Evolutionary conservation across 2,113 vertebrate genomes (phyloP), one percentile per base, ranked within the genome.

Genomic region (Alaudala cheleensis): DNA sequence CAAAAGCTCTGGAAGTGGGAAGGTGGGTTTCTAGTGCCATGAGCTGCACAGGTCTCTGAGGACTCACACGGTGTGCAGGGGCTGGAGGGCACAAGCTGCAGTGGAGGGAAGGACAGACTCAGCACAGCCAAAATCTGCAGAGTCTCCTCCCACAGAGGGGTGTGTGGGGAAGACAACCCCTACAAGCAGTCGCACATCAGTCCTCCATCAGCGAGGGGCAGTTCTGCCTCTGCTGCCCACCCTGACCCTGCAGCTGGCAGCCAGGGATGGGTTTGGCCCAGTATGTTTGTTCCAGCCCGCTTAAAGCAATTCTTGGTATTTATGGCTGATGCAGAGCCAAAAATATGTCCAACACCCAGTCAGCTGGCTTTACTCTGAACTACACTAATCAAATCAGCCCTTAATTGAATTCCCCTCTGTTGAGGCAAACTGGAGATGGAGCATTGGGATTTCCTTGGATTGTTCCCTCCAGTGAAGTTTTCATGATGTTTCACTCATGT

Each of bases 371-470:
- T 78, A 37, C 81, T 83, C 76, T 49, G 56, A 78, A 44, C 90
- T 42, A 14, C 60, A 73, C 37, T 72, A 88, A 90, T 83, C 80
- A 71, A 64, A 93, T 53, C 79, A 88, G 65, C 49, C 40, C 25
- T 78, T 94, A 93, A 96, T 78, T 95, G 85, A 94, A 94, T 96
- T 93, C 83, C 72, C 60, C 44, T 94, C 88, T 94, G 88, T 45
- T 71, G 82, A 94, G 69, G 34, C 60, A 77, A 90, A 83, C 76
- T 64, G 71, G 54, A 90, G 49, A 85, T 88, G 0, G 0, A 85
- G 85, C 90, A 24, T 54, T 82, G 96, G 85, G 87, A 95, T 94
- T 96, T 97, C 94, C 94, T 96, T 90, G 70, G 81, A 92, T 95
- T 94, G 94, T 94, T 94, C 93, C 94, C 79, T 60, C 71, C 0